A percentile compares a stretch with the other conserved stretches of the same genome.
Evolutionary conservation across 2,113 vertebrate genomes (phyloP).

Genomic region (Triplophysa siluroides): DNA sequence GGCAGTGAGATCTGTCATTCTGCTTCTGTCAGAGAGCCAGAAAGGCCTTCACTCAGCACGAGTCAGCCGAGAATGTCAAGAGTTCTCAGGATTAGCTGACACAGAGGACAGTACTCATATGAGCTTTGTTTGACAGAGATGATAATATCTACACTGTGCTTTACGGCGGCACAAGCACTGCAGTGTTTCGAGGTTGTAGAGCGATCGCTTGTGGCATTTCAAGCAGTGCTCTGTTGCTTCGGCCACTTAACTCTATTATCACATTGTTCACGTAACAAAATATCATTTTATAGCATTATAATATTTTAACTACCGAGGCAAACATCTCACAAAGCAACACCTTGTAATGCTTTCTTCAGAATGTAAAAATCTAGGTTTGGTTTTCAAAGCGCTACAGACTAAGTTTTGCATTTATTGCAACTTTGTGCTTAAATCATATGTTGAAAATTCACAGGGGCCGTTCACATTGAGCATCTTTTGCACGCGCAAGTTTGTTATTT

Average conservation of each 20-base stretch:
- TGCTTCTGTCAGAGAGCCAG: neutral
- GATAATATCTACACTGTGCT: slow-evolving; percentile 43
- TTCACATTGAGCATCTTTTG: too few species aligned
- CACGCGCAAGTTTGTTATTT: too few species aligned
- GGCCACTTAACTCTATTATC: slow-evolving; percentile 5
- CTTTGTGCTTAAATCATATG: too few species aligned
- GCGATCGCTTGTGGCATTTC: neutral
- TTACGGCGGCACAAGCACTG: slow-evolving; percentile 12
- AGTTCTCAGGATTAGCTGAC: slow-evolving; percentile 18
- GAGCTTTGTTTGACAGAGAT: slow-evolving; percentile 47
- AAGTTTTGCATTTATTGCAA: too few species aligned
- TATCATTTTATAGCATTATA: neutral
- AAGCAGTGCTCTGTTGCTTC: slow-evolving; percentile 1
- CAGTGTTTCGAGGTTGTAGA: neutral
- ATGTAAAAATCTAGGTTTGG: too few species aligned
- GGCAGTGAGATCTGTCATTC: slow-evolving; percentile 16
- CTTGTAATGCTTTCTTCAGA: too few species aligned
- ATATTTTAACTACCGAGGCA: neutral
- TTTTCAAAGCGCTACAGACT: too few species aligned
- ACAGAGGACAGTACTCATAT: slow-evolving; percentile 14
- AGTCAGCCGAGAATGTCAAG: slow-evolving; percentile 36
- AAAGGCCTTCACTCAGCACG: slow-evolving; percentile 24
- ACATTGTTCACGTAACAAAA: neutral
- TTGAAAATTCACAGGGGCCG: too few species aligned
- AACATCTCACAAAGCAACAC: neutral